phyloP scores from a whole-genome alignment of 2,113 vertebrate species.

The Anoura caudifer region DNA sequence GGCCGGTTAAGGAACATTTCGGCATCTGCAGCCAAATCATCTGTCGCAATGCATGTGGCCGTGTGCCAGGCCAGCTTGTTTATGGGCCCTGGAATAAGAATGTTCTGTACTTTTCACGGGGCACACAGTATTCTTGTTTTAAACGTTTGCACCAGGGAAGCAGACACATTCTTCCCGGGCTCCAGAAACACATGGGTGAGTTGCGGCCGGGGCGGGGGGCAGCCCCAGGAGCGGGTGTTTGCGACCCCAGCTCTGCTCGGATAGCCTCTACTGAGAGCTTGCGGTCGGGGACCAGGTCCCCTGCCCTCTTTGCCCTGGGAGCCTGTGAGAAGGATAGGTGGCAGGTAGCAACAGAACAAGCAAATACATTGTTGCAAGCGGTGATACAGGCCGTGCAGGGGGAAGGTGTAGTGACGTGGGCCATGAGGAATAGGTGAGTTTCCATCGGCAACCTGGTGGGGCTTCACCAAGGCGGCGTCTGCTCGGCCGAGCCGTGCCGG shows the following conservation, averaged over 20 bases:
- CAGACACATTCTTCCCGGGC: background rate
- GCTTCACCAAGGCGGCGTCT: background rate
- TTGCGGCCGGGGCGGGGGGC: too few species aligned
- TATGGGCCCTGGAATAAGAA: accelerated
- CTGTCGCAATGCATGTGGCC: too few species aligned
- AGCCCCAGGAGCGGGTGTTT: accelerated
- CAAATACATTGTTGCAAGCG: background rate
- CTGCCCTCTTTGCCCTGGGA: background rate
- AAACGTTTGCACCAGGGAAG: too few species aligned
- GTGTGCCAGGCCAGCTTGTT: too few species aligned
- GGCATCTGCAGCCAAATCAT: accelerated
- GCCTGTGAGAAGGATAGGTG: too few species aligned
- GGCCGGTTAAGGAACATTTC: too few species aligned
- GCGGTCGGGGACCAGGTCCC: accelerated
- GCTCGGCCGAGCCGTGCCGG: accelerated
- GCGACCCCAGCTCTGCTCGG: too few species aligned
- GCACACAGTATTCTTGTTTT: background rate
- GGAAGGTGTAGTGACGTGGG: accelerated
- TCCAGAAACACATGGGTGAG: accelerated
- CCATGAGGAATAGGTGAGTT: background rate
- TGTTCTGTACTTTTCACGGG: accelerated
- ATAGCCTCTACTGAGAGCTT: background rate
- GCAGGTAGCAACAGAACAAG: background rate
- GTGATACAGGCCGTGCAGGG: background rate
- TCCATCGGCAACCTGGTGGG: accelerated